Conservation (phyloP, 2,797 vertebrate genomes). For the Phrynocephalus guinanensis region DNA sequence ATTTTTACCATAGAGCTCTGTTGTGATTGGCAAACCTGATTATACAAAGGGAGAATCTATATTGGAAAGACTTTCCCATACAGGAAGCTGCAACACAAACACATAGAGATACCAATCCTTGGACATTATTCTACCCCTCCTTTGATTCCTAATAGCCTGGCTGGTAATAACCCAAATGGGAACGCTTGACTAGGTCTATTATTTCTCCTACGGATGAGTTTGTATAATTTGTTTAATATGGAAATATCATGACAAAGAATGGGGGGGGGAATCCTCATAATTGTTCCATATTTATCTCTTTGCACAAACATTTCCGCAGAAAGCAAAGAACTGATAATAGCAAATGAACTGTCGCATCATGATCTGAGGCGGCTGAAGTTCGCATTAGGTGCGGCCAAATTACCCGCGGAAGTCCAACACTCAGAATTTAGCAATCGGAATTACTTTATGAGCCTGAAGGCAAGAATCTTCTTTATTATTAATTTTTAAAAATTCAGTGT, state of each 20-base stretch:
- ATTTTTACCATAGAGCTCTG: no score
- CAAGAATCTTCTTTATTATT: neutral
- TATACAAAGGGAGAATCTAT: neutral
- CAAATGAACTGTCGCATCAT: neutral
- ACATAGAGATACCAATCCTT: neutral
- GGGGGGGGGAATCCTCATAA: neutral
- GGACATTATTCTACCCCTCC: neutral
- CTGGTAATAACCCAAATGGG: no score
- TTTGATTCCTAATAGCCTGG: neutral
- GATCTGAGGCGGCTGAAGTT: neutral
- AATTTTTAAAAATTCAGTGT: neutral
- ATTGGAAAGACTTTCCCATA: neutral
- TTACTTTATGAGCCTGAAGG: constrained; percentile 3
- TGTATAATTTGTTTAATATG: neutral
- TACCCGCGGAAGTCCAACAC: neutral
- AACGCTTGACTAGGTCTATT: neutral
- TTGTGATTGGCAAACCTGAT: no score
- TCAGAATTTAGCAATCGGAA: neutral
- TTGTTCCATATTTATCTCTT: neutral
- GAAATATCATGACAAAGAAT: neutral
- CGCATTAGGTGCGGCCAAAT: neutral
- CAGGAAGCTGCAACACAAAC: neutral
- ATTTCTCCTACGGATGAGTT: neutral
- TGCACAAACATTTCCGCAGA: neutral
- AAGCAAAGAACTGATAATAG: neutral